Base-by-base conservation (phyloP, 2,888 invertebrate genomes). In the Fragum fragum region DNA sequence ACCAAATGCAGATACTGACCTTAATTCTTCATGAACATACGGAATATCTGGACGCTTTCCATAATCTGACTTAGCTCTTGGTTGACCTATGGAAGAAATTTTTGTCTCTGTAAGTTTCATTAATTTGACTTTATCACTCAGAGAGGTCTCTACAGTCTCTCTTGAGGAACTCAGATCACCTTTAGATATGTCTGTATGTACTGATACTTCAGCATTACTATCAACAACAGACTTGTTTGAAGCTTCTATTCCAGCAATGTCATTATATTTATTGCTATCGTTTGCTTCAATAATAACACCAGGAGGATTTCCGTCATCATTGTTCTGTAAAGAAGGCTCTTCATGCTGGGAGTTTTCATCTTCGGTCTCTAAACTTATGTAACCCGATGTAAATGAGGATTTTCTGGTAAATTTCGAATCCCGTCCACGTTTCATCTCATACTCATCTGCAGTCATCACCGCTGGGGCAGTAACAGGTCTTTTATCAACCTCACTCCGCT, bases 391-490 rank as follows among this genome's bases (percentile, higher is more conserved):
- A 16, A 53, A n/a, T 52, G 74, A 76, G 1, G 76, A 69, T 55
- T 52, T 57, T 18, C 72, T 66, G 3, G 68, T 68, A 6, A 59
- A 36, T 42, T 66, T 76, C n/a, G 79, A 73, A 39, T 59, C 26
- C 29, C 63, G 53, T 72, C 79, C 79, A 26, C 66, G 75, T n/a
- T 57, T 55, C 28, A 52, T 55, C 18, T 66, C 52, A 18, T 79
- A 74, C 14, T 74, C 70, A 21, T 70, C 73, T 32, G 70, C 66
- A 14, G 81, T 77, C 63, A 87, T 69, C 18, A 79, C 76, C 9
- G 86, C 86, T 0, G 90, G 91, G 7, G 91, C 89, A 14, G 91
- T 89, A 52, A 84, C 79, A 11, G 90, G 89, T 26, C 89, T 80
- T 61, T 73, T 69, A 29, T 76, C 80, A 26, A 81, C 70, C 28